Conservation (phyloP, 2,888 invertebrate species). For the Augochlorella aurata region DNA sequence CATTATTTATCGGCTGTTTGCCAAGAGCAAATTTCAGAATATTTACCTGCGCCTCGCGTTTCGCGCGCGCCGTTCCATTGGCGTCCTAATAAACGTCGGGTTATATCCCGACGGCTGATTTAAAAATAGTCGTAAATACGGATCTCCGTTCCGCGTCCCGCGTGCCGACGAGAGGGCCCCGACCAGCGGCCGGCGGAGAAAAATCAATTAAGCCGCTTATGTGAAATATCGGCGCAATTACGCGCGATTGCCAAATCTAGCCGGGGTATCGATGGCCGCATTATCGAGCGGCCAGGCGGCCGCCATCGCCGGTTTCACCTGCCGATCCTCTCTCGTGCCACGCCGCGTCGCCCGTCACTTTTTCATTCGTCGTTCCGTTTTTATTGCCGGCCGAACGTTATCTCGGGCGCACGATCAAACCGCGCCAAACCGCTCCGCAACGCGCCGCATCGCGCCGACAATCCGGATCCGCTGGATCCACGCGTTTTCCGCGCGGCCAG, state of each 20-base stretch:
- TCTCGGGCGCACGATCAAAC: constrained; percentile 31
- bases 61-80: constrained; percentile 62
- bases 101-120: constrained; percentile 63
- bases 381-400: constrained; percentile 48
- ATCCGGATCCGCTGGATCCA: constrained; percentile 51
- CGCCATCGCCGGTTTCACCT: constrained; percentile 64
- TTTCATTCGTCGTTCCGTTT: constrained; percentile 57
- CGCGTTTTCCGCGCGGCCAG: constrained; percentile 24
- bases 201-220: constrained; percentile 80
- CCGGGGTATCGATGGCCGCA: constrained; percentile 75
- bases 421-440: constrained; percentile 14
- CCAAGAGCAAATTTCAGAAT: constrained; percentile 67
- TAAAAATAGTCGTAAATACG: constrained; percentile 72
- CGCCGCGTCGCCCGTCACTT: constrained; percentile 50
- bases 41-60: constrained; percentile 58
- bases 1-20: constrained; percentile 63
- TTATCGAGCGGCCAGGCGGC: constrained; percentile 68
- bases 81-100: constrained; percentile 73
- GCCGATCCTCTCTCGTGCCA: constrained; percentile 43
- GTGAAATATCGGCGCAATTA: constrained; percentile 80
- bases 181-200: constrained; percentile 62
- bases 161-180: constrained; percentile 9
- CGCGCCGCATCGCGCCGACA: constrained; percentile 17
- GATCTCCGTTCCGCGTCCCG: constrained; percentile 28
- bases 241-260: constrained; percentile 78